phyloP scores from a whole-genome alignment of 53 echinoderm and acorn worm genomes.

The Holothuria scabra region DNA sequence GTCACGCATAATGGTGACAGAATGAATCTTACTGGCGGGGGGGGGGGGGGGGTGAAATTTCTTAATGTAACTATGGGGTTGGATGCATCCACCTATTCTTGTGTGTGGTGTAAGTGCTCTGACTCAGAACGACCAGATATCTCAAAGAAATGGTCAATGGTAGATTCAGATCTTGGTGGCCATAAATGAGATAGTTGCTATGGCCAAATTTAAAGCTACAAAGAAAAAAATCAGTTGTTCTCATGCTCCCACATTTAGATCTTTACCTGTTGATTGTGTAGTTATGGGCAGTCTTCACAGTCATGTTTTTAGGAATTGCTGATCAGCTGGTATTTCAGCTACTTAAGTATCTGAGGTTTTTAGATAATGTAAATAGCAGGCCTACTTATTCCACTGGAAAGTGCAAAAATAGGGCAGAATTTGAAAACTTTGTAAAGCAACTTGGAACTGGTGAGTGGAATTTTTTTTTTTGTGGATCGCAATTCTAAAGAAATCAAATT shows the following conservation, averaged over 20 bases:
- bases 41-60: no score
- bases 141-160: no score
- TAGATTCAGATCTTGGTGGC: no score
- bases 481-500: conserved; percentile 30
- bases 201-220: no score
- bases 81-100: no score
- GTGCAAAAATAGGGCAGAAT: conserved; percentile 36
- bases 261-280: not conserved
- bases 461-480: conserved; percentile 28
- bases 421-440: conserved; percentile 27
- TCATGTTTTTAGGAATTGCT: conserved; percentile 28
- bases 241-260: conserved; percentile 14
- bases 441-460: conserved; percentile 16
- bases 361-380: conserved; percentile 27
- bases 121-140: no score
- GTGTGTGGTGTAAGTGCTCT: no score
- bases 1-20: no score
- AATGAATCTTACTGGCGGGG: no score
- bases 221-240: no score
- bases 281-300: conserved; percentile 24
- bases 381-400: conserved; percentile 22
- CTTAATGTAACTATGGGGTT: no score
- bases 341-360: conserved; percentile 11
- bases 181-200: no score
- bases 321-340: conserved; percentile 13